Evolutionary conservation across 37 sponge, comb jelly and placozoan genomes (phyloP).

Genomic region (Halichondria panicea): DNA sequence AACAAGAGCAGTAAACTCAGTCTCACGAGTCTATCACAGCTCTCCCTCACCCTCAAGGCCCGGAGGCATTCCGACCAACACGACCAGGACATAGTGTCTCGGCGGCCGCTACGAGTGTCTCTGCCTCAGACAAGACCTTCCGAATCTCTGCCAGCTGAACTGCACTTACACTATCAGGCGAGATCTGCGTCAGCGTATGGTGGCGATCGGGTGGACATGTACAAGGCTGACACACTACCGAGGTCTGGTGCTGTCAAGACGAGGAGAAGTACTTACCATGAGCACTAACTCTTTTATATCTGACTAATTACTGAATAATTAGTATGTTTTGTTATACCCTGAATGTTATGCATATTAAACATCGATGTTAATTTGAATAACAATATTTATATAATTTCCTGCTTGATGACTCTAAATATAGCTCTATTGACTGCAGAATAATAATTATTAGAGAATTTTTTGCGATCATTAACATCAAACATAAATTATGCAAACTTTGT

Average conservation of each 20-base stretch:
- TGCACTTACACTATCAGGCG: not conserved
- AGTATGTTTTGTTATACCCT: not conserved
- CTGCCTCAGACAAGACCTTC: not conserved
- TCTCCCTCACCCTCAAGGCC: not conserved
- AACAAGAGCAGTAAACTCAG: constrained; percentile 16
- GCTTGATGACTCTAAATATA: too few species aligned
- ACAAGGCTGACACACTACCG: constrained; percentile 31
- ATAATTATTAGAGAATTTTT: too few species aligned
- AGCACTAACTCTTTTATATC: too few species aligned
- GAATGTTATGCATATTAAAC: too few species aligned
- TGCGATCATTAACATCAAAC: too few species aligned
- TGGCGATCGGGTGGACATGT: not conserved
- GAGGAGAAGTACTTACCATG: too few species aligned
- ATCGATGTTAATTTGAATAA: too few species aligned
- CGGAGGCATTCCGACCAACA: constrained; percentile 23
- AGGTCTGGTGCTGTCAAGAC: not conserved
- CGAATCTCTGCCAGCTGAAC: not conserved
- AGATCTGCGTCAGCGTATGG: not conserved
- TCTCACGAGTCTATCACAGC: not conserved
- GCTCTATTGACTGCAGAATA: too few species aligned
- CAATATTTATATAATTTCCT: too few species aligned
- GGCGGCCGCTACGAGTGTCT: constrained; percentile 5
- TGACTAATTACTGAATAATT: not conserved
- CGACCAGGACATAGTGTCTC: not conserved
- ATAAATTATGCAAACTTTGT: too few species aligned